Evolutionary conservation across 2,797 vertebrate species (phyloP).

Genomic region (Morus bassanus): DNA sequence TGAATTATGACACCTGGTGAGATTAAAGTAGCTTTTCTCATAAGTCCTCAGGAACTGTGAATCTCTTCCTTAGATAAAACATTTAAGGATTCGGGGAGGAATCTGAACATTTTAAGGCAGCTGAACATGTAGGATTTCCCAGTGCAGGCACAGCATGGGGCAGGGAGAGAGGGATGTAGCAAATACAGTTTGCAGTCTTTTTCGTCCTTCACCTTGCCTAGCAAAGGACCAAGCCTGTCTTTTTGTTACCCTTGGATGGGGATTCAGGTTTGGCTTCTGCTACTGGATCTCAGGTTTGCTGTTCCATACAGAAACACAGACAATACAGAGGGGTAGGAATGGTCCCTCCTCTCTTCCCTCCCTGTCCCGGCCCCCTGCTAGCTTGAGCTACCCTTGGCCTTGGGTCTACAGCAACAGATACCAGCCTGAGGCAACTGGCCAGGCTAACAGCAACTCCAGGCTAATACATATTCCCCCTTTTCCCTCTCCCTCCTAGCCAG

Average conservation of each 20-base stretch:
- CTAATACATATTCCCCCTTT: fast-evolving
- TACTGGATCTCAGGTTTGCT: background rate
- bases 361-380: too few relatives aligned
- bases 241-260: fast-evolving
- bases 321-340: background rate
- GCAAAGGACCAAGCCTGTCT: background rate
- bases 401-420: background rate
- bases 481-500: background rate
- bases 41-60: background rate
- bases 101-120: background rate
- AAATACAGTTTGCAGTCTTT: background rate
- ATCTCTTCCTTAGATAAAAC: background rate
- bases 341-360: too few relatives aligned
- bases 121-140: background rate
- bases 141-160: fast-evolving
- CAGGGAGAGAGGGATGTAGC: background rate
- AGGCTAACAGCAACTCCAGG: background rate
- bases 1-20: background rate
- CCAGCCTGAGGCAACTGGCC: background rate
- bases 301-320: background rate
- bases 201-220: background rate
- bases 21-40: background rate
- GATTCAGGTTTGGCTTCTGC: background rate
- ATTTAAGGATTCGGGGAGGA: background rate
- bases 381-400: background rate